Evolutionary conservation across 2,113 vertebrate species (phyloP), one percentile per base, ranked within the genome.

Genomic region (Alligator sinensis): DNA sequence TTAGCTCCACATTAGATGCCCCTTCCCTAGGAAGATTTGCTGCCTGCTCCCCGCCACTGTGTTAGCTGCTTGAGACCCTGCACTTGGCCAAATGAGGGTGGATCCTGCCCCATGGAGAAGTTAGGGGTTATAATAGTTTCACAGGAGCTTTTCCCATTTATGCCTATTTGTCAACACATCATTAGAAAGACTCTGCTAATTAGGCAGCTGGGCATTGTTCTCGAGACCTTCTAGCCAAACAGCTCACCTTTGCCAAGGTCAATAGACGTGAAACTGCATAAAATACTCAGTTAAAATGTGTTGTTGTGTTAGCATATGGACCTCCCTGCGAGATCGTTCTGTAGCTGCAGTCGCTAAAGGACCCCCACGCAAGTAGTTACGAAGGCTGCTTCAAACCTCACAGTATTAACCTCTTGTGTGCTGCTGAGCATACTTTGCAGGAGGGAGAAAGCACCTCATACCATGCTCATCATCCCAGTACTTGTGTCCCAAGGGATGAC

Each of bases 241-340:
- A 24, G 54, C 82, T 89, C 61, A 74, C 88, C 78, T 94, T 83
- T 86, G 97, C 96, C 96, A 92, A 92, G 57, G 79, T 96, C 86
- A 95, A 80, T 91, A 94, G 89, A 76, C 92, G 58, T 90, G 55
- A 94, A 94, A 88, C 81, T 82, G 77, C 94, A 93, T 89, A 95
- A 38, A 92, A 74, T 92, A 95, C 88, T 60, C 89, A 66, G 84
- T 91, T 96, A 94, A 94, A 94, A 84, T 91, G 93, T 54, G 95
- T 94, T 96, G 92, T 95, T 96, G 91, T 93, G 89, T 95, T 97
- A 94, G 87, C 55, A 3, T 96, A 92, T 91, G 86, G 97, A 97
- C 97, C 96, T 97, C 96, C 93, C 0, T 96, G 96, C 18, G 47
- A 89, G 95, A 90, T 77, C 96, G 84, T 72, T 86, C 60, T 91